Conservation (phyloP, 2,888 invertebrate species). For the Thereva nobilitata region DNA sequence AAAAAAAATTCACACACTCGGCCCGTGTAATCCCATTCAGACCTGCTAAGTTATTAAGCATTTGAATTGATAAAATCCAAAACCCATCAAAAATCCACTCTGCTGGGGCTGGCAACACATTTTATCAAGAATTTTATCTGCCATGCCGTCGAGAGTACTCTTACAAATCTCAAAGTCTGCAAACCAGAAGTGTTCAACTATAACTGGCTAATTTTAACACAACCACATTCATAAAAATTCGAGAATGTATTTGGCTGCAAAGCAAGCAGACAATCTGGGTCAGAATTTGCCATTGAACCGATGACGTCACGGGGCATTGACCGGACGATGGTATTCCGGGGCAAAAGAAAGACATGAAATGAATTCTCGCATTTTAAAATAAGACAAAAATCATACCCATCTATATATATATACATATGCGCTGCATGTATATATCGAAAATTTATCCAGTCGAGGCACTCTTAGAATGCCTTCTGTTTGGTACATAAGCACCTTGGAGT, state of each 20-base stretch:
- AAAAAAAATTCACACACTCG: no score
- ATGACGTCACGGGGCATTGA: slow-evolving; percentile 59
- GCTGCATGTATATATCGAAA: slow-evolving; percentile 22
- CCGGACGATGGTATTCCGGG: slow-evolving; percentile 42
- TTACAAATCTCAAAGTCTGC: slow-evolving; percentile 14
- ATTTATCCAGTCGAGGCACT: slow-evolving; percentile 15
- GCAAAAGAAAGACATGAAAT: slow-evolving; percentile 35
- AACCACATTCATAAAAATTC: slow-evolving; percentile 9
- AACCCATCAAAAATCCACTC: neutral
- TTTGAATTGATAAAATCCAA: neutral
- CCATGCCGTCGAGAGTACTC: slow-evolving; percentile 12
- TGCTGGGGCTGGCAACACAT: slow-evolving; percentile 15
- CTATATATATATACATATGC: slow-evolving; percentile 24
- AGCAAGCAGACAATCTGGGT: slow-evolving; percentile 59
- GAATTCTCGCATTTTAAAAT: slow-evolving; percentile 39
- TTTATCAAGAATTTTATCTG: slow-evolving; percentile 1
- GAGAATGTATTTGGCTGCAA: slow-evolving; percentile 38
- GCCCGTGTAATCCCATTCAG: neutral
- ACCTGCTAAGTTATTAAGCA: slow-evolving; percentile 2
- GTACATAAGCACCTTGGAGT: no score
- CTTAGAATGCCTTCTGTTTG: no score
- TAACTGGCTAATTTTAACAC: slow-evolving; percentile 2
- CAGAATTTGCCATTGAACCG: slow-evolving; percentile 60
- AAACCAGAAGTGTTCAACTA: slow-evolving; percentile 11
- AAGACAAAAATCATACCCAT: slow-evolving; percentile 30